These are phyloP conservation scores for Sebastes trivittatus DNA, from an alignment of 2,797 vertebrate genomes.

Conservation along the genomic window DNA sequence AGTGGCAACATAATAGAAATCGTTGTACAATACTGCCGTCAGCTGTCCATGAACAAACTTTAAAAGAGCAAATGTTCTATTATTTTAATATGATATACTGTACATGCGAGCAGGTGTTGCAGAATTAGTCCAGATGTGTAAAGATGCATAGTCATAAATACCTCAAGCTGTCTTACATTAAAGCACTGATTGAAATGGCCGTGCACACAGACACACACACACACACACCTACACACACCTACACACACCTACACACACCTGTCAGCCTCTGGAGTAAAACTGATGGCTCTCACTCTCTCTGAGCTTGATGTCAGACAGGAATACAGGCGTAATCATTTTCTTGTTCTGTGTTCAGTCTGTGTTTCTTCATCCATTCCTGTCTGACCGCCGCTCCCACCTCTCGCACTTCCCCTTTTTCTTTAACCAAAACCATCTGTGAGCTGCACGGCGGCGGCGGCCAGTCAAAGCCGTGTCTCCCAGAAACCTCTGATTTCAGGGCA, in stretches of 20 bases:
- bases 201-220: not conserved
- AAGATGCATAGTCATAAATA: constrained; percentile 5
- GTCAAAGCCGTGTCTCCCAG: constrained; percentile 75
- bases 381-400: constrained; percentile 36
- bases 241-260: not conserved
- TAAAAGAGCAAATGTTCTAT: not conserved
- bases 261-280: not conserved
- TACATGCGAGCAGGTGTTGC: not conserved
- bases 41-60: not conserved
- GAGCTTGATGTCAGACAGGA: constrained; percentile 24
- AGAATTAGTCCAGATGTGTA: constrained; percentile 6
- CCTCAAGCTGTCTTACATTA: not conserved
- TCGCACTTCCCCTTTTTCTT: constrained; percentile 47
- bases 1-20: not conserved
- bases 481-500: constrained; percentile 85
- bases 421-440: constrained; percentile 87
- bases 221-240: too few species aligned
- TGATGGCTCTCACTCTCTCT: constrained; percentile 25
- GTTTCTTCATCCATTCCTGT: constrained; percentile 52
- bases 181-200: constrained; percentile 17
- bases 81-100: not conserved
- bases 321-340: constrained; percentile 54
- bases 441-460: constrained; percentile 25
- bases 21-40: not conserved
- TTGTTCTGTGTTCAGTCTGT: constrained; percentile 64